Evolutionary conservation across 2,888 invertebrate genomes (phyloP).

Genomic region (Carterocephalus palaemon): DNA sequence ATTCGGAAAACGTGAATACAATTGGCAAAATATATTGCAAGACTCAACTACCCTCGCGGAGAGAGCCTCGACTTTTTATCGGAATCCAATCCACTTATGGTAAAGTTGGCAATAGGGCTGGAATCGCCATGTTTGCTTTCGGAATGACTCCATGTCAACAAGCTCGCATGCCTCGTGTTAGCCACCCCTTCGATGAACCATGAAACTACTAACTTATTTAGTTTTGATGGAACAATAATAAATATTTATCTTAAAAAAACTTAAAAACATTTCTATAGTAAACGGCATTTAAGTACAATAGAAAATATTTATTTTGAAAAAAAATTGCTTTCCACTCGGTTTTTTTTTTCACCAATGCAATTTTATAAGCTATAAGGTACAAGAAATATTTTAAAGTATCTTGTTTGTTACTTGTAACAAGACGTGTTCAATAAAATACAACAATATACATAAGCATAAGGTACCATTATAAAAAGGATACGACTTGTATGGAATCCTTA

Average conservation of each 20-base stretch:
- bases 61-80: slow-evolving; percentile 33
- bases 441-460: too few species aligned
- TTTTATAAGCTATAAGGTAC: too few species aligned
- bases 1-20: not conserved
- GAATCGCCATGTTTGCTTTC: slow-evolving; percentile 58
- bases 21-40: slow-evolving; percentile 15
- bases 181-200: slow-evolving; percentile 36
- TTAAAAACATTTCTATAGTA: too few species aligned
- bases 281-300: too few species aligned
- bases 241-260: slow-evolving; percentile 5
- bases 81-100: slow-evolving; percentile 64
- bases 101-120: slow-evolving; percentile 58
- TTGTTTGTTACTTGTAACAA: too few species aligned
- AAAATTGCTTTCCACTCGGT: too few species aligned
- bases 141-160: slow-evolving; percentile 56
- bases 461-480: not conserved
- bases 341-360: too few species aligned
- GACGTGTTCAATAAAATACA: too few species aligned
- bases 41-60: slow-evolving; percentile 19
- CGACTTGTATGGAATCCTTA: slow-evolving; percentile 1
- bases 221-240: slow-evolving; percentile 10
- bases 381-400: too few species aligned
- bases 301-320: too few species aligned
- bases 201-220: slow-evolving; percentile 21
- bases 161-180: slow-evolving; percentile 48